Evolutionary conservation across 2,797 vertebrate genomes (phyloP), one percentile per base, ranked within the genome.

Genomic region (Chelidonichthys spinosus): DNA sequence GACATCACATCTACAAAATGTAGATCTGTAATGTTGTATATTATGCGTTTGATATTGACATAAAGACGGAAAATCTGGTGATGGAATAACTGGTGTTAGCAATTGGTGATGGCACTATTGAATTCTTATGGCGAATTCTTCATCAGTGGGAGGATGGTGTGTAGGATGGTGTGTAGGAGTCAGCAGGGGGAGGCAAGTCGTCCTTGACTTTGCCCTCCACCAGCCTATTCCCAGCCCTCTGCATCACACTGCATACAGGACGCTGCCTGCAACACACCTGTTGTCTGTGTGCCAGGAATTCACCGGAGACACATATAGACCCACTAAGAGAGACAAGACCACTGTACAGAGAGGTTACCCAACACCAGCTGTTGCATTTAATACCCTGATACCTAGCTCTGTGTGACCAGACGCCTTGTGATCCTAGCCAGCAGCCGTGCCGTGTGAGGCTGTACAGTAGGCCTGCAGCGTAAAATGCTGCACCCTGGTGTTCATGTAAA

Each of bases 251-350:
- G 61, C 70, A 43, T 35, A 17, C 46, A 73, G 49, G 39, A 68
- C 58, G 13, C 67, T 36, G 74, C 43, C 63, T 35, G 18, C 15
- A 46, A 55, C 69, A 82, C 87, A 89, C 83, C 89, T 89, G 83
- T 89, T 82, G 79, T 83, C 53, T 75, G 14, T 77, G 63, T 60
- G 72, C 77, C 74, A 84, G 60, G 42, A 71, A 70, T 75, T 64
- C 63, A 59, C 35, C 6, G n/a, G 15, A 75, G 69, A 82, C 67
- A 32, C 53, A 66, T 63, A 75, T 66, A 78, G 61, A 79, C 14
- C 11, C 36, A 58, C 37, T 43, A 36, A 78, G 40, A 44, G 42
- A 72, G 46, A 67, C 37, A 5, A 35, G 47, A 61, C 47, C 77
- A 33, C 17, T 2, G 4, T 18, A 46, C 33, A 66, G 52, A 56